Percentiles rank a stretch among this genome's conserved stretches.
These are phyloP conservation scores for Spheniscus mendiculus DNA, from an alignment of 2,113 vertebrate species.

Conservation along the genomic window DNA sequence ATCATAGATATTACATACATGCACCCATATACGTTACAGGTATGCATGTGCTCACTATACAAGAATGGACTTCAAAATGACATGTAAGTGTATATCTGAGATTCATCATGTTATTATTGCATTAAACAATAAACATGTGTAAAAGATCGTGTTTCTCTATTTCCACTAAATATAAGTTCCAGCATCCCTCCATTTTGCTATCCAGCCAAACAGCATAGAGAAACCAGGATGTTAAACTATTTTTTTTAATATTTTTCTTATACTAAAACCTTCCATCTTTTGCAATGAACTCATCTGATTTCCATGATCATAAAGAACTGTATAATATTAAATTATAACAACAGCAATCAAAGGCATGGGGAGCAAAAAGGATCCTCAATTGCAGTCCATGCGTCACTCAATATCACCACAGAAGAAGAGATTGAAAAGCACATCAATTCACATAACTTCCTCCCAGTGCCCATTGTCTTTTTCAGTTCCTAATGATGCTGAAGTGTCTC, in stretches of 20 bases:
- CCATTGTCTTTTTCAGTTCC: slow-evolving; percentile 73
- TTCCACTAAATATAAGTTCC: neutral
- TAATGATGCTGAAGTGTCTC: slow-evolving; percentile 82
- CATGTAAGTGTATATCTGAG: neutral
- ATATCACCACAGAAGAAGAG: slow-evolving; percentile 60
- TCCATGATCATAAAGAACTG: slow-evolving; percentile 60
- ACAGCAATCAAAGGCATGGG: slow-evolving; percentile 82
- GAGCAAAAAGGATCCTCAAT: slow-evolving; percentile 73
- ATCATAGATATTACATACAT: neutral
- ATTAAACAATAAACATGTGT: neutral
- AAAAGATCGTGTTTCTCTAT: neutral
- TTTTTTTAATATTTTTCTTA: slow-evolving; percentile 39
- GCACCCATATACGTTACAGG: neutral
- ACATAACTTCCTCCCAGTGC: slow-evolving; percentile 67
- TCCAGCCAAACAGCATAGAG: neutral
- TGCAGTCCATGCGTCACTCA: slow-evolving; percentile 70
- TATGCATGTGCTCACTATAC: accelerated
- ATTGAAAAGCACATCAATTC: slow-evolving; percentile 74
- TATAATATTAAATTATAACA: slow-evolving; percentile 78
- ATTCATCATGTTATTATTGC: neutral
- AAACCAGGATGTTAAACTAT: neutral
- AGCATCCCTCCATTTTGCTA: neutral
- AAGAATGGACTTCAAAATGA: neutral
- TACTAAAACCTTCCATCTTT: slow-evolving; percentile 24
- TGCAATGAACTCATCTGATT: slow-evolving; percentile 62